Conservation (phyloP, 2,113 vertebrate species). For the Cryptotis parvus region DNA sequence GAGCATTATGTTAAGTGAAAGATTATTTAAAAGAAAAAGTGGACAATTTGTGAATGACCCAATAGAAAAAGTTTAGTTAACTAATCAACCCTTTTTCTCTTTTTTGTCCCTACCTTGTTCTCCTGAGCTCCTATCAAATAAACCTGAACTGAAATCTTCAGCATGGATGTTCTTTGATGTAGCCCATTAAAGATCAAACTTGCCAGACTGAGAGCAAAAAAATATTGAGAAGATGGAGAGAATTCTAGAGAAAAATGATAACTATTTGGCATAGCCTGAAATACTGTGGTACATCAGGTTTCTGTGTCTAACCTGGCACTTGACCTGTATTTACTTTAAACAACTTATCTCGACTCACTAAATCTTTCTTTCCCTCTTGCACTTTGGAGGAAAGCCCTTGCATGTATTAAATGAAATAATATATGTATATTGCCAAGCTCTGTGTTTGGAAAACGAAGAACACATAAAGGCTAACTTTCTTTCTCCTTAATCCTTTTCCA, state of each 20-base stretch:
- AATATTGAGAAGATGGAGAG: neutral
- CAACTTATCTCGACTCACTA: neutral
- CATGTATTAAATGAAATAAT: neutral
- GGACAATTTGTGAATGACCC: neutral
- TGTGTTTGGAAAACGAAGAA: neutral
- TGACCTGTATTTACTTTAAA: neutral
- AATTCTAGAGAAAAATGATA: neutral
- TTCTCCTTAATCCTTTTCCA: neutral
- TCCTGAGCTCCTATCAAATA: neutral
- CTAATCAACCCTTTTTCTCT: neutral
- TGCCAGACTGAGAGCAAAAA: neutral
- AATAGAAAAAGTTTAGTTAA: neutral
- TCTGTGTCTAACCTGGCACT: neutral
- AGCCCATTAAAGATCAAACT: neutral
- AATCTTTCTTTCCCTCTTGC: neutral
- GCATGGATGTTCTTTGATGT: fast-evolving
- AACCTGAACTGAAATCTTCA: neutral
- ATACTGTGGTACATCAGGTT: neutral
- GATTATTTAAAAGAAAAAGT: neutral
- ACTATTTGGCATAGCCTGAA: too few relatives aligned
- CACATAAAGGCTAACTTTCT: neutral
- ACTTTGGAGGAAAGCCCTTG: neutral
- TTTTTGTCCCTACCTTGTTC: neutral
- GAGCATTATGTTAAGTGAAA: neutral
- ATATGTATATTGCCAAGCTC: neutral